Evolutionary conservation across 2,113 vertebrate species (phyloP).

Genomic region (Otis tarda): DNA sequence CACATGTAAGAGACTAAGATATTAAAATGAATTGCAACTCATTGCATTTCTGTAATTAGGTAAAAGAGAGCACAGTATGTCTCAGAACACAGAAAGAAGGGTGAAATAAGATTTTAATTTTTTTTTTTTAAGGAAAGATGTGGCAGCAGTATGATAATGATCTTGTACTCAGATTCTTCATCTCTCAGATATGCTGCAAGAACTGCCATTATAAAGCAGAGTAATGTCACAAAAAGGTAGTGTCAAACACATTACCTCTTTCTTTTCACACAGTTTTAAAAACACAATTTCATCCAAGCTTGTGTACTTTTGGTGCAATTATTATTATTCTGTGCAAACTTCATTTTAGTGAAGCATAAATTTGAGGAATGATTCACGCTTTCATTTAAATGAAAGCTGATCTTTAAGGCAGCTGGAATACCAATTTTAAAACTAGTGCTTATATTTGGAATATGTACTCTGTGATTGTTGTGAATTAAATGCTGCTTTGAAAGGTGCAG

Average conservation of each 20-base stretch:
- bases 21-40: not conserved
- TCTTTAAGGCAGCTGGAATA: not conserved
- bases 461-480: not conserved
- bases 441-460: not conserved
- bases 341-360: not conserved
- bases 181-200: not conserved
- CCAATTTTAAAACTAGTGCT: not conserved
- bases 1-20: not conserved
- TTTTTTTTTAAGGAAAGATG: not conserved
- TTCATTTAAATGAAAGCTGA: not conserved
- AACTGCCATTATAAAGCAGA: not conserved
- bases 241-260: not conserved
- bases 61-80: not conserved
- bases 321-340: not conserved
- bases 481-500: not conserved
- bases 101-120: not conserved
- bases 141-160: not conserved
- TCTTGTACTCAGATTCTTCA: not conserved
- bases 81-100: not conserved
- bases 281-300: not conserved
- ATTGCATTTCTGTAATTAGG: not conserved
- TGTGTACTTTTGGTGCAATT: not conserved
- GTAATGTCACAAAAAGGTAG: not conserved
- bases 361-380: not conserved
- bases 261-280: not conserved